Percentiles rank a stretch among this genome's conserved stretches.
These are phyloP conservation scores for Metopolophium dirhodum DNA, from an alignment of 1,140 invertebrate species.

Conservation along the genomic window DNA sequence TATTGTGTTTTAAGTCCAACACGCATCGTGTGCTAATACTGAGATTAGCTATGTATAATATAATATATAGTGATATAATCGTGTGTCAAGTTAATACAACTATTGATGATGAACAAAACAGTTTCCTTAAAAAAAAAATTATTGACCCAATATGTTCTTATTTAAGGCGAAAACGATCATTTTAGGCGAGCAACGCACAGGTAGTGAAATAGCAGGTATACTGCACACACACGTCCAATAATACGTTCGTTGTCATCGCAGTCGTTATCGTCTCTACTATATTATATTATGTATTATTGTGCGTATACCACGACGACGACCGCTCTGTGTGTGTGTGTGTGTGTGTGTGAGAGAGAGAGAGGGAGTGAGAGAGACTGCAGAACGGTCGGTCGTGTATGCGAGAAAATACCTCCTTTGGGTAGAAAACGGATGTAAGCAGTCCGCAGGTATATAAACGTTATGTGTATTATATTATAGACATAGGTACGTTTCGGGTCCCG, in stretches of 20 bases:
- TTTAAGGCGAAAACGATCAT: neutral
- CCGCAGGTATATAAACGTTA: neutral
- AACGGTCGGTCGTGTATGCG: neutral
- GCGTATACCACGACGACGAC: neutral
- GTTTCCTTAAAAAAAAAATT: neutral
- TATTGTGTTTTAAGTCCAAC: neutral
- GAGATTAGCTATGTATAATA: neutral
- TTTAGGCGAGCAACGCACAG: neutral
- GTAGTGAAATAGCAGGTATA: neutral
- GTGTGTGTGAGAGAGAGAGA: neutral
- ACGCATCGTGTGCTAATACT: neutral
- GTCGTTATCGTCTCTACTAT: neutral
- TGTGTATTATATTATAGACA: neutral
- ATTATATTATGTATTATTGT: neutral
- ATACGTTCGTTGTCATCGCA: neutral
- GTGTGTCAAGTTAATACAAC: neutral
- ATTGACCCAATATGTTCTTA: neutral
- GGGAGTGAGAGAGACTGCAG: neutral
- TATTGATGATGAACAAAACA: neutral
- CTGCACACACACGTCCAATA: neutral
- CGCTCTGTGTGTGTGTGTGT: no score
- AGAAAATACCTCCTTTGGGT: neutral
- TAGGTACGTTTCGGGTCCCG: neutral
- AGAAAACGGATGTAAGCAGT: constrained; percentile 34
- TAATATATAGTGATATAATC: neutral